Base-by-base conservation (phyloP, 2,797 vertebrate genomes). In the Garrulus glandarius region DNA sequence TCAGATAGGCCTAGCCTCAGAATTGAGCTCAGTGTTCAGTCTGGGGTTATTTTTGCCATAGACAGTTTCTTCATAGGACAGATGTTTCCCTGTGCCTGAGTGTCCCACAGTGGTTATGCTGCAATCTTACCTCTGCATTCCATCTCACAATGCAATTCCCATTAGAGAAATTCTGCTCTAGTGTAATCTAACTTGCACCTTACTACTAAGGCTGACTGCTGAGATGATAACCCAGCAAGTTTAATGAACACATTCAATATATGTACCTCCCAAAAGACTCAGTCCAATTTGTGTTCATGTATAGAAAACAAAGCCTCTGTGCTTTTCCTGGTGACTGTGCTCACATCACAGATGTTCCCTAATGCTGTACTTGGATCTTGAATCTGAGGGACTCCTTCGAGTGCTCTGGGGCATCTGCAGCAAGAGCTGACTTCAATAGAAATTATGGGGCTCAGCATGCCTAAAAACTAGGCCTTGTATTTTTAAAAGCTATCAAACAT, bases 401-500 rank as follows among this genome's bases (percentile, higher is more conserved):
- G 5, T 34, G 37, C 70, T 63, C 23, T 24, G 46, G 47, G 60
- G 50, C 68, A 92, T 20, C 81, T 49, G 30, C 65, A 81, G 49
- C 41, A 76, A 79, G 37, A 76, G 13, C 15, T 6, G 16, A 63
- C 74, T 90, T 80, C 36, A 87, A 4, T 2, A 43, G 41, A 41
- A 76, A 63, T 18, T 60, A 26, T 5, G 34, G 55, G 72, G 32
- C 41, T 67, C 78, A 85, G 70, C 67, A 79, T 39, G 63, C 71
- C 53, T 91, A 26, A 76, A 90, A 93, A 63, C 22, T 19, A 70
- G 69, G 67, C 39, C 37, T 74, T 46, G 20, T 84, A 46, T 83
- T 92, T 89, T 95, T 74, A 89, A 91, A 95, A 89, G 84, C 68
- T 91, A 89, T 77, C 67, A 91, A 92, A 92, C 57, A 46, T 39